Conservation (phyloP, 2,113 vertebrate genomes). For the Plectropomus leopardus region DNA sequence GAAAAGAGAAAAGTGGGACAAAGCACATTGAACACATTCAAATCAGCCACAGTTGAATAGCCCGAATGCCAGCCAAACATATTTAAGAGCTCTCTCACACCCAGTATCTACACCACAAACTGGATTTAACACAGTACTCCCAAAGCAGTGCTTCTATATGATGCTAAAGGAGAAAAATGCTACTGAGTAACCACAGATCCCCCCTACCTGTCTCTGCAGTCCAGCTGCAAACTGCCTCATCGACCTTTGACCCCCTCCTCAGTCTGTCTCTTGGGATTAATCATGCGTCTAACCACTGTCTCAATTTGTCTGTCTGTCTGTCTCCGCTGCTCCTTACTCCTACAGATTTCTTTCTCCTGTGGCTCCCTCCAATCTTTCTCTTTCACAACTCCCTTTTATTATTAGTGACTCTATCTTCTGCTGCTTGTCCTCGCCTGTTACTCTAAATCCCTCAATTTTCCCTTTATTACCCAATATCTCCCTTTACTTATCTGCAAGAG, state of each 20-base stretch:
- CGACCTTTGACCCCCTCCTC: conserved; percentile 71
- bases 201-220: conserved; percentile 45
- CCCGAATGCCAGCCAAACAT: conserved; percentile 30
- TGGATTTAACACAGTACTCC: conserved; percentile 23
- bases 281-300: conserved; percentile 61
- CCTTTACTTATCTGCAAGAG: conserved; percentile 18
- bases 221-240: conserved; percentile 70
- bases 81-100: conserved; percentile 56
- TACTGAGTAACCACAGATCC: conserved; percentile 25
- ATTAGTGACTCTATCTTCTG: conserved; percentile 24
- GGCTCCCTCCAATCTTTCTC: conserved; percentile 34
- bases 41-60: conserved; percentile 24
- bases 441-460: conserved; percentile 36
- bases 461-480: conserved; percentile 30
- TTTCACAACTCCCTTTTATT: conserved; percentile 55
- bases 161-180: conserved; percentile 46
- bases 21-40: conserved; percentile 29
- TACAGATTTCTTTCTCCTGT: conserved; percentile 32
- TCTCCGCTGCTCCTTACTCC: conserved; percentile 37
- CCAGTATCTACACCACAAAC: conserved; percentile 29
- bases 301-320: conserved; percentile 49
- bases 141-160: neutral
- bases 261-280: conserved; percentile 72
- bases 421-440: conserved; percentile 54
- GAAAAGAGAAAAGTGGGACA: conserved; percentile 41